Percentiles rank a stretch among this genome's conserved stretches.
Conservation (phyloP, 2,797 vertebrate genomes). For the Acipenser transmontanus region DNA sequence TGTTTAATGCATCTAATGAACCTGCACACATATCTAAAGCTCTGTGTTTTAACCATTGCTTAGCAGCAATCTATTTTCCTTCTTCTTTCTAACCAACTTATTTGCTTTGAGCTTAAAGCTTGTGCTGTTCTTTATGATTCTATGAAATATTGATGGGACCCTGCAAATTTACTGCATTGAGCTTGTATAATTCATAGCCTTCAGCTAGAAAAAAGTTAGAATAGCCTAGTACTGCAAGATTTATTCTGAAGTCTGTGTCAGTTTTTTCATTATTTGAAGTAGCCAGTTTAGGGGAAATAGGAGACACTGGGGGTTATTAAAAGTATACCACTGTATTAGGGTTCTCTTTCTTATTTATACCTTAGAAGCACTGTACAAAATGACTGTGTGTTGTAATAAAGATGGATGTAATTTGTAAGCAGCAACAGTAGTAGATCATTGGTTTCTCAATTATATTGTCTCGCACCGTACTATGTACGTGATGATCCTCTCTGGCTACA, state of each 20-base stretch:
- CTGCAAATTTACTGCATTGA: slow-evolving; percentile 17
- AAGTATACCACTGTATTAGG: neutral
- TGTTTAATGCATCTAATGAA: neutral
- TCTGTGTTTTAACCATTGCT: neutral
- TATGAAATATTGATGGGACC: slow-evolving; percentile 47
- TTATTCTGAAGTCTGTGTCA: neutral
- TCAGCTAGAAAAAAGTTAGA: slow-evolving; percentile 20
- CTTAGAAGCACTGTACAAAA: too few relatives aligned
- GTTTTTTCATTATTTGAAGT: neutral
- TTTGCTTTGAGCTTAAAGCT: slow-evolving; percentile 21
- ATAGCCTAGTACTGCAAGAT: slow-evolving; percentile 1
- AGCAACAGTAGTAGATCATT: too few relatives aligned
- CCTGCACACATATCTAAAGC: neutral
- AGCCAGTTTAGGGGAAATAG: neutral
- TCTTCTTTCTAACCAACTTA: slow-evolving; percentile 16
- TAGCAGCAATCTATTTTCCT: slow-evolving; percentile 18
- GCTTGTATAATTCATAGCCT: slow-evolving; percentile 42
- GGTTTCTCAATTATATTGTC: too few relatives aligned
- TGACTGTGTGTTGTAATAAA: too few relatives aligned
- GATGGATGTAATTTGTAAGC: too few relatives aligned
- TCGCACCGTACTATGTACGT: too few relatives aligned
- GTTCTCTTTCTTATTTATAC: too few relatives aligned
- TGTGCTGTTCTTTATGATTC: slow-evolving; percentile 27
- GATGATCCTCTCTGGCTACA: too few relatives aligned
- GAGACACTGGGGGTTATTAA: neutral